Percentiles rank a stretch among this genome's conserved stretches.
phyloP scores from a whole-genome alignment of 2,797 vertebrate genomes.

The Threskiornis aethiopicus region DNA sequence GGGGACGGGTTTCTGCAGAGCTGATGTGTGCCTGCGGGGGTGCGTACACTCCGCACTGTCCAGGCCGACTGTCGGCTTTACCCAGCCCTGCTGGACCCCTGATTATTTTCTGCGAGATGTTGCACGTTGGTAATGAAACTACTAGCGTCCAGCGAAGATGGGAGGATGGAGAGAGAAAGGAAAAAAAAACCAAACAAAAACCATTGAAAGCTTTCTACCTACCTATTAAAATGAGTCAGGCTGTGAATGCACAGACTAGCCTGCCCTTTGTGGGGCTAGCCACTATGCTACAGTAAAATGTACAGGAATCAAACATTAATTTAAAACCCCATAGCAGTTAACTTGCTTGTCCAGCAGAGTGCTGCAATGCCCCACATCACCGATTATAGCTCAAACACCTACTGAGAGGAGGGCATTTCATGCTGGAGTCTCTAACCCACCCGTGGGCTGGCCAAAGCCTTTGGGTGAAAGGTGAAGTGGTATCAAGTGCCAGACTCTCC shows the following conservation, averaged over 20 bases:
- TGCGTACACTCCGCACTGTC: background rate
- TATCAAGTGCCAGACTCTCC: conserved; percentile 66
- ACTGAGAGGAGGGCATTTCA: conserved; percentile 68
- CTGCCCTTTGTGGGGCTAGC: conserved; percentile 69
- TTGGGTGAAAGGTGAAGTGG: conserved; percentile 49
- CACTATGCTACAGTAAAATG: conserved; percentile 77
- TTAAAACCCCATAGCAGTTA: conserved; percentile 74
- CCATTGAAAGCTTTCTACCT: conserved; percentile 79
- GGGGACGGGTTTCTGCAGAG: conserved; percentile 16
- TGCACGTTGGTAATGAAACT: conserved; percentile 65
- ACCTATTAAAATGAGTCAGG: conserved; percentile 80
- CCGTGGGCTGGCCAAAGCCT: conserved; percentile 50
- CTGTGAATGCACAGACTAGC: conserved; percentile 74
- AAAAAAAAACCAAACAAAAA: background rate
- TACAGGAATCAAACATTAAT: conserved; percentile 78
- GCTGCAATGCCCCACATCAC: conserved; percentile 54
- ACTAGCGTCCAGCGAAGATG: conserved; percentile 68
- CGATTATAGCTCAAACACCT: conserved; percentile 58
- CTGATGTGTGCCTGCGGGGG: background rate
- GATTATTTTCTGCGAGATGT: conserved; percentile 70
- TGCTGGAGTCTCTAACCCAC: conserved; percentile 68
- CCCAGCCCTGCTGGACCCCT: conserved; percentile 73
- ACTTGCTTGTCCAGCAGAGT: conserved; percentile 67
- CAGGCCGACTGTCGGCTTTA: conserved; percentile 50
- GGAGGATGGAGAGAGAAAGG: conserved; percentile 43